Evolutionary conservation across 2,888 invertebrate genomes (phyloP).

Genomic region (Meta bourneti): DNA sequence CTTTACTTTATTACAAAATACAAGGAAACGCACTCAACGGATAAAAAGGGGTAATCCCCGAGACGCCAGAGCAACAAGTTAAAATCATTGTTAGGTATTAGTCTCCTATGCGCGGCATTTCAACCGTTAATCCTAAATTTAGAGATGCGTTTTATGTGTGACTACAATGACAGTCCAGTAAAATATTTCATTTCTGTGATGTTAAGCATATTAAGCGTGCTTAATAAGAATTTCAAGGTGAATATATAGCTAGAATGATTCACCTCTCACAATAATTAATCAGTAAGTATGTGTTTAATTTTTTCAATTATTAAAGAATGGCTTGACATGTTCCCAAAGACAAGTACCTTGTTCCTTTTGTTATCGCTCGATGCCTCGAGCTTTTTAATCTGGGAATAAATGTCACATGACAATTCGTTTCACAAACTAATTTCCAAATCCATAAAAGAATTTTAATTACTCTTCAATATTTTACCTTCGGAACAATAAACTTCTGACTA

Average conservation of each 20-base stretch:
- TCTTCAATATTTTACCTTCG: neutral
- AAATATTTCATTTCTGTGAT: no score
- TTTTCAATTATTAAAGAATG: no score
- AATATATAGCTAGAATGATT: no score
- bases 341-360: neutral
- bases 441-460: neutral
- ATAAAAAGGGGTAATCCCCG: neutral
- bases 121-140: no score
- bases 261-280: no score
- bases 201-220: no score
- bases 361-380: neutral
- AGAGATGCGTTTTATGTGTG: neutral
- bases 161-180: no score
- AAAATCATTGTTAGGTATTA: neutral
- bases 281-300: no score
- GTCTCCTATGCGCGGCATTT: no score
- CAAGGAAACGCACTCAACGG: neutral
- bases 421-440: neutral
- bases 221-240: no score
- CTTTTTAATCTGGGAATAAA: neutral
- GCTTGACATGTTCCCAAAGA: no score
- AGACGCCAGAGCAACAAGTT: slow-evolving; percentile 16
- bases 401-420: neutral
- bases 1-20: neutral
- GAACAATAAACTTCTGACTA: neutral